phyloP scores from a whole-genome alignment of 2,113 vertebrate species.

The Caretta caretta region DNA sequence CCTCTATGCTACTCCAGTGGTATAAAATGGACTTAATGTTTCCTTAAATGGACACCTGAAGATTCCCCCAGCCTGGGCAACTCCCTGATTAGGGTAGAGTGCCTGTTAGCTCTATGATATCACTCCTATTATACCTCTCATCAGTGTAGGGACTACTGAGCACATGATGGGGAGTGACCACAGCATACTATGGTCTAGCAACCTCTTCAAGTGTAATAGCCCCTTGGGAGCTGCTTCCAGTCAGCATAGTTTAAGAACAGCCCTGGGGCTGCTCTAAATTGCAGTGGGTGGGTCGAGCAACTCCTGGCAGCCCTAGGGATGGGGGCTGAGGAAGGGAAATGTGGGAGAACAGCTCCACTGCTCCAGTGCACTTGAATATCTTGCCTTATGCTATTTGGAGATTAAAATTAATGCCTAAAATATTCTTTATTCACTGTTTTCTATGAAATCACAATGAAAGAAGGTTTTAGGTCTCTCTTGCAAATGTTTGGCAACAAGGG shows the following conservation, averaged over 20 bases:
- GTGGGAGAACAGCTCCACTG: background rate
- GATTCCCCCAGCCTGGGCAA: background rate
- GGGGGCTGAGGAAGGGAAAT: accelerated
- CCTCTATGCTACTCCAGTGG: background rate
- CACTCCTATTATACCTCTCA: too few species aligned
- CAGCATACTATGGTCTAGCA: background rate
- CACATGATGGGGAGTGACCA: background rate
- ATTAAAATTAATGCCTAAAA: background rate
- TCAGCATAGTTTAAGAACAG: background rate
- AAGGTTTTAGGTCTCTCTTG: background rate
- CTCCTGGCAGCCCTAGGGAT: background rate
- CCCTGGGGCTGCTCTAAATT: background rate
- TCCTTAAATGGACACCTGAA: background rate
- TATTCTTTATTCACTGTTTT: background rate
- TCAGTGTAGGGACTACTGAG: too few species aligned
- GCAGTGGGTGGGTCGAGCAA: background rate
- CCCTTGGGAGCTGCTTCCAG: background rate
- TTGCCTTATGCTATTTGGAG: background rate
- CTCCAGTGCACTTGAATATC: background rate
- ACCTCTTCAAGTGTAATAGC: too few species aligned
- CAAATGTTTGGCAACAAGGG: background rate
- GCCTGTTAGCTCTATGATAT: background rate
- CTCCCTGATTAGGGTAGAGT: accelerated
- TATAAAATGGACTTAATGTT: background rate
- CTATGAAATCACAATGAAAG: background rate